Conservation (phyloP, 2,797 vertebrate genomes). For the Meda fulgida region DNA sequence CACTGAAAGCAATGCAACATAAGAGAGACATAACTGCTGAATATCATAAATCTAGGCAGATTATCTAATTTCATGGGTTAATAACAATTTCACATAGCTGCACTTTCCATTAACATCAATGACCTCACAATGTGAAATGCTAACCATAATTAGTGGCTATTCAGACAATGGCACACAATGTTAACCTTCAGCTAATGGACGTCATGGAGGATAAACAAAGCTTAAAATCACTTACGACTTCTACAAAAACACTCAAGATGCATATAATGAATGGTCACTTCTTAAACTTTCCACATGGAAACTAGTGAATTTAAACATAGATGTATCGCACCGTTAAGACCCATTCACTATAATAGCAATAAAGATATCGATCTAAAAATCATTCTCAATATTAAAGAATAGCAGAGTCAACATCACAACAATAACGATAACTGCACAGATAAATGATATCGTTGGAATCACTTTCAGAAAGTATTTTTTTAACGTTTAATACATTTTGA, state of each 20-base stretch:
- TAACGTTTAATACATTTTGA: too few species aligned
- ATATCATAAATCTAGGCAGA: slow-evolving; percentile 41
- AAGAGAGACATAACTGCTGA: slow-evolving; percentile 6
- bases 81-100: slow-evolving; percentile 51
- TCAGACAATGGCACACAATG: slow-evolving; percentile 2
- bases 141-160: slow-evolving; percentile 35
- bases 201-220: slow-evolving; percentile 21
- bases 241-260: background rate
- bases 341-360: background rate
- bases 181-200: slow-evolving; percentile 33
- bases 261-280: background rate
- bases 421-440: too few species aligned
- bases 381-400: too few species aligned
- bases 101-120: slow-evolving; percentile 52
- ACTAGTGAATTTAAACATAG: background rate
- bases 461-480: too few species aligned
- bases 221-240: slow-evolving; percentile 7
- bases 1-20: background rate
- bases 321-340: background rate
- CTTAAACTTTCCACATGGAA: background rate
- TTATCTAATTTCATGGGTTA: slow-evolving; percentile 57
- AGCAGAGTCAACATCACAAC: too few species aligned
- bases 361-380: too few species aligned
- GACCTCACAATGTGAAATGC: slow-evolving; percentile 47
- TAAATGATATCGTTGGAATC: too few species aligned